phyloP scores from a whole-genome alignment of 1,140 invertebrate species.

The Apis laboriosa region DNA sequence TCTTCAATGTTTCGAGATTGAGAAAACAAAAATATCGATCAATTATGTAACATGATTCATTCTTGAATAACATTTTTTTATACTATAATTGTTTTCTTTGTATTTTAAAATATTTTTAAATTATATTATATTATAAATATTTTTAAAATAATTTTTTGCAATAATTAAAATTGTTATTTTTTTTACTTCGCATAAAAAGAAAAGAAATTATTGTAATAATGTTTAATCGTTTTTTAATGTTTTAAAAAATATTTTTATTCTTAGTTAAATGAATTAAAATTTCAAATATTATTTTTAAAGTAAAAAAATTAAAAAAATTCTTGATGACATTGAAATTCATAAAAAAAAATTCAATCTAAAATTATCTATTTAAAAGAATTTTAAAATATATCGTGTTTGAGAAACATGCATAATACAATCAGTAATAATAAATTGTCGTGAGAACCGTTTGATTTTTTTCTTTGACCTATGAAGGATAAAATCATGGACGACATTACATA shows the following conservation, averaged over 20 bases:
- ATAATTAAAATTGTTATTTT: not conserved
- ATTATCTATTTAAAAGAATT: not conserved
- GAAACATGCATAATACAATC: not conserved
- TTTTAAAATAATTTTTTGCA: too few relatives aligned
- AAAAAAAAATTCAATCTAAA: not conserved
- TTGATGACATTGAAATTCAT: not conserved
- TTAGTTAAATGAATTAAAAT: not conserved
- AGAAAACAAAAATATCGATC: constrained; percentile 16
- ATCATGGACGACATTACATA: not conserved
- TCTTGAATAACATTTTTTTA: not conserved
- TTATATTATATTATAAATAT: too few relatives aligned
- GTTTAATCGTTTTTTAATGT: not conserved
- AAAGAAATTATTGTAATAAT: not conserved
- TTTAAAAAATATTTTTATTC: not conserved
- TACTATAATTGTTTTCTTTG: not conserved
- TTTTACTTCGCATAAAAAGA: not conserved
- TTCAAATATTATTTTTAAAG: not conserved
- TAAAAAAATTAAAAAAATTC: not conserved
- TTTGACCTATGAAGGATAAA: not conserved
- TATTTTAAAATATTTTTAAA: too few relatives aligned
- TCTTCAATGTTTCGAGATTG: not conserved
- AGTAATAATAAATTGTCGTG: not conserved
- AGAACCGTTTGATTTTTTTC: not conserved
- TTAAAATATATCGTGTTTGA: not conserved
- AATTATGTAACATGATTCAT: constrained; percentile 18